phyloP scores from a whole-genome alignment of 2,888 invertebrate species.

The Apamea crenata region DNA sequence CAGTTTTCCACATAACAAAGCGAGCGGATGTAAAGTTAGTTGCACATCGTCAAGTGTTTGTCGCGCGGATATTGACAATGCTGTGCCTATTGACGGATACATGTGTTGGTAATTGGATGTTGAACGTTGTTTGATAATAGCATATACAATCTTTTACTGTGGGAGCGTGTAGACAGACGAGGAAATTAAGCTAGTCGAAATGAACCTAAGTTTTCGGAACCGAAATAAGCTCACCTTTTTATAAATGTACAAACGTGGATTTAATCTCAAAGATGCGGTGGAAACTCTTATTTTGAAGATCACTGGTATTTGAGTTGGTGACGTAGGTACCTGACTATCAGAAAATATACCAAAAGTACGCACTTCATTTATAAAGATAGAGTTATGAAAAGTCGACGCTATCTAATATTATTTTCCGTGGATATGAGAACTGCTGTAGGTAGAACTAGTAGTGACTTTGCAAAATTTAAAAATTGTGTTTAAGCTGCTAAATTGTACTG shows the following conservation, averaged over 20 bases:
- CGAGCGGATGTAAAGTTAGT: slow-evolving; percentile 74
- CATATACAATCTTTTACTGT: background rate
- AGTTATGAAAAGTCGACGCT: background rate
- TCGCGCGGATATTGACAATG: slow-evolving; percentile 44
- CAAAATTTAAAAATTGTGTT: background rate
- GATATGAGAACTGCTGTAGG: background rate
- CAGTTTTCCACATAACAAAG: slow-evolving; percentile 12
- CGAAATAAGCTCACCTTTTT: background rate
- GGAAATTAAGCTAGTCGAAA: background rate
- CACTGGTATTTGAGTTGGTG: background rate
- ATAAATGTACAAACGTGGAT: background rate
- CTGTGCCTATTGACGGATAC: slow-evolving; percentile 23
- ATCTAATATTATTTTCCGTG: no score
- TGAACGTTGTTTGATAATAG: slow-evolving; percentile 9
- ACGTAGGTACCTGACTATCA: no score
- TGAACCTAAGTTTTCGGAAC: background rate
- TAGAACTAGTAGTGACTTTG: background rate
- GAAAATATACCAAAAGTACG: background rate
- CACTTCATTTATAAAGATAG: background rate
- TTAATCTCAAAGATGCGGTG: background rate
- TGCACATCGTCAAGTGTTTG: slow-evolving; percentile 57
- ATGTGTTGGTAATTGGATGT: slow-evolving; percentile 25
- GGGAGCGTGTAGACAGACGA: background rate
- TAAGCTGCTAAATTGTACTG: background rate
- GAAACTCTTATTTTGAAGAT: background rate